Base-by-base conservation (phyloP, 2,113 vertebrate genomes). In the Cromileptes altivelis region DNA sequence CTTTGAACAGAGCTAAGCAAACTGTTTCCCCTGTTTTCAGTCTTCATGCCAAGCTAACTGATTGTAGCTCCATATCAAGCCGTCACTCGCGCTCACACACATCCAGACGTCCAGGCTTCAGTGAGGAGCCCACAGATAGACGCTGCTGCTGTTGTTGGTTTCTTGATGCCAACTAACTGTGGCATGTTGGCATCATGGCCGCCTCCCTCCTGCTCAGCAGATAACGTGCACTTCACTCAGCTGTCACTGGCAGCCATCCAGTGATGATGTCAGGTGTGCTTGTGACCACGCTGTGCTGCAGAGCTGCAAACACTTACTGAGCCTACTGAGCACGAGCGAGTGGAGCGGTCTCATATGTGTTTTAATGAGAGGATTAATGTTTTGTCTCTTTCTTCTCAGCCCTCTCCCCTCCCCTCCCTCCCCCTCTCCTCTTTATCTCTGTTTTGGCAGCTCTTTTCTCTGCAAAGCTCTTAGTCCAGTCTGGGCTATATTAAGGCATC, bases 401-500 rank as follows among this genome's bases (percentile, higher is more conserved):
- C 37, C 33, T 4, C 40, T 6, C 4, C 12, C 2, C 49, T 33
- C 68, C 33, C 6, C 33, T 8, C 6, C 6, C 49, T 42, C 21
- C 53, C 25, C 33, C 47, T 18, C 63, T 53, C 65, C 37, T 75
- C 74, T 77, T 78, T 49, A 82, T 86, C 86, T 88, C 49, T 23
- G 12, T 37, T 56, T 23, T 70, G 50, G 30, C 70, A 19, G 30
- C 52, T 70, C 15, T 56, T 37, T 21, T 70, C 55, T 63, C 70
- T 87, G 49, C 83, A 70, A 88, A 80, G 89, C 92, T 85, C 82
- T 88, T 56, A 87, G 85, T 80, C 80, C 85, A 55, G 62, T 88
- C 87, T 73, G 86, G 57, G 74, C 93, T 92, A 90, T 88, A 84
- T 89, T 89, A 89, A 90, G 90, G 62, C 74, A 45, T 71, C 80